Evolutionary conservation across 2,113 vertebrate species (phyloP).

Genomic region (Phalacrocorax carbo): DNA sequence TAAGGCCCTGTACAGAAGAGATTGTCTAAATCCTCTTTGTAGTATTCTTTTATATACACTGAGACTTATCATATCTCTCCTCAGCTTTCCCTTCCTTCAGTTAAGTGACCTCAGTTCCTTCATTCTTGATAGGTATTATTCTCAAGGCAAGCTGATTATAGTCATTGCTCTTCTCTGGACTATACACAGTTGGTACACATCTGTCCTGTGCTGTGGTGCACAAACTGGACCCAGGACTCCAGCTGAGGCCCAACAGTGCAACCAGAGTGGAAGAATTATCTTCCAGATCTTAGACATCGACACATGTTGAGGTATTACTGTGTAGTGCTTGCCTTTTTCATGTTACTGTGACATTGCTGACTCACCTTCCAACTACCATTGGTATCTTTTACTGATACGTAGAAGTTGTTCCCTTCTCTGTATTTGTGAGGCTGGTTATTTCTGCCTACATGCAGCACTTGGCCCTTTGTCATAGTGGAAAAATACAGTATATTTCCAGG

Average conservation of each 20-base stretch:
- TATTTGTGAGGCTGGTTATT: neutral
- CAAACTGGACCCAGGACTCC: neutral
- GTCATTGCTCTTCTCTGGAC: neutral
- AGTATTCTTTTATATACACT: neutral
- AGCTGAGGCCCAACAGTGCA: neutral
- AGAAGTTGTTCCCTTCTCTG: neutral
- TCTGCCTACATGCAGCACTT: neutral
- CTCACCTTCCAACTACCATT: no score
- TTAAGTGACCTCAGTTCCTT: neutral
- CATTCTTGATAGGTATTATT: neutral
- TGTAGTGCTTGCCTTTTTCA: neutral
- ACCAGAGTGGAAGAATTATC: neutral
- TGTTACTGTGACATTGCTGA: neutral
- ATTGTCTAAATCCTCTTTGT: constrained; percentile 21
- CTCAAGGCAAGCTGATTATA: neutral
- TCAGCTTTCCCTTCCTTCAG: neutral
- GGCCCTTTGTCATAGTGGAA: neutral
- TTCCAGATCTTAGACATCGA: neutral
- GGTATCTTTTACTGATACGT: neutral
- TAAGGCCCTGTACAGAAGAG: neutral
- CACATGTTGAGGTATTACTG: neutral
- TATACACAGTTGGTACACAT: neutral
- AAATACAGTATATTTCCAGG: neutral
- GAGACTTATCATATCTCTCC: neutral
- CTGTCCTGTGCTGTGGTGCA: neutral